Base-by-base conservation (phyloP, 2,888 invertebrate species). In the Malthinus seriepunctatus region DNA sequence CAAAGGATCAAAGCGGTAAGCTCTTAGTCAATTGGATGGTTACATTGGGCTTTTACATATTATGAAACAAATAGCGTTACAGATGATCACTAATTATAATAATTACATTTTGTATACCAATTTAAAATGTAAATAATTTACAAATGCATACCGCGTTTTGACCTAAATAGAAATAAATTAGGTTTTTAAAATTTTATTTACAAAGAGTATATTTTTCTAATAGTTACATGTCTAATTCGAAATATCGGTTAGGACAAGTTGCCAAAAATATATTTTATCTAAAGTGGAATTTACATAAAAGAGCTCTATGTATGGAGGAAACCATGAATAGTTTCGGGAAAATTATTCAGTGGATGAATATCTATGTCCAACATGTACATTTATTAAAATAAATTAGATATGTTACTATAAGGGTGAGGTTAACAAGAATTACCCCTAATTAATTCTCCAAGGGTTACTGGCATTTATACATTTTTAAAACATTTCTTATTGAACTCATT, bases 11-110 rank as follows among this genome's bases (percentile, higher is more conserved):
- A 74, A 74, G 72, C 68, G 57, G 46, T 48, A 54, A 64, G 72
- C 74, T 74, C 74, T 74, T 73, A 73, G 70, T 73, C 74, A 73
- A 74, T 74, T 73, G 73, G 70, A 71, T 69, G 66, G 68, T 50
- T 57, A 57, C 37, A 47, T 55, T 42, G 35, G 51, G 60, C 60
- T 60, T 60, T 60, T 60, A 55, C 57, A 61, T 57, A 61, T 57
- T 50, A 38, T 34, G 64, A 69, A 69, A 69, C 68, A 70, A 68
- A 70, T 65, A 69, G 56, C 64, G 52, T 60, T 65, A 63, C 62
- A 64, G 61, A 67, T 66, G 68, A 69, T 69, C 65, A 64, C 64
- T 71, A 70, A 68, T 71, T 70, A 68, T 67, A 23, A 23, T 23
- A 70, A 71, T 72, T 70, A 69, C 69, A 70, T 69, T 68, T 62